A percentile compares a stretch with the other conserved stretches of the same genome.
phyloP scores from a whole-genome alignment of 2,113 vertebrate genomes.

The Tenrec ecaudatus region DNA sequence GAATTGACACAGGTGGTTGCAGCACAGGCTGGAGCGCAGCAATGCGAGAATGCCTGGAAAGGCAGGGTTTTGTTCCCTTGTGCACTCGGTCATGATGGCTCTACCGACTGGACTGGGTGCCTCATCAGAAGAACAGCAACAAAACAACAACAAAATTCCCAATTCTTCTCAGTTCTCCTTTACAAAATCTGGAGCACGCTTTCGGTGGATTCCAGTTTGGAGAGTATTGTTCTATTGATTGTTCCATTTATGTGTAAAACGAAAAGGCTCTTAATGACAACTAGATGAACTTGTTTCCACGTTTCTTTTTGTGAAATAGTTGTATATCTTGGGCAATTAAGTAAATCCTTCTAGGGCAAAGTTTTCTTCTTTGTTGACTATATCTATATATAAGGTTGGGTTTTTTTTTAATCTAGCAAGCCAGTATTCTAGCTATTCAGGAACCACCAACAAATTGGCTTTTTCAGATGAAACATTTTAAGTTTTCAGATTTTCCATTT shows the following conservation, averaged over 20 bases:
- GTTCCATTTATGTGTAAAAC: neutral
- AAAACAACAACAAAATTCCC: neutral
- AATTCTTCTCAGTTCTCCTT: neutral
- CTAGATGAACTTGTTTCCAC: neutral
- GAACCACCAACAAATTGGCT: neutral
- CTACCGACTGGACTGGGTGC: too few species aligned
- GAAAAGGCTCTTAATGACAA: neutral
- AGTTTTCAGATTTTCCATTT: neutral
- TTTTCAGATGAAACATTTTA: neutral
- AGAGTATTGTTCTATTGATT: neutral
- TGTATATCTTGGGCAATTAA: neutral
- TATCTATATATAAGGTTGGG: neutral
- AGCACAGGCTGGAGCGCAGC: too few species aligned
- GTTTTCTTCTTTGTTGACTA: neutral
- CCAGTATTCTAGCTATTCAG: neutral
- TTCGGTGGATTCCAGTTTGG: neutral
- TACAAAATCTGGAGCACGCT: conserved; percentile 10
- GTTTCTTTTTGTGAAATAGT: neutral
- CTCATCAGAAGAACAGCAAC: too few species aligned
- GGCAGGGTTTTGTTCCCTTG: too few species aligned
- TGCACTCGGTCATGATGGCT: too few species aligned
- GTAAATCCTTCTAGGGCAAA: neutral
- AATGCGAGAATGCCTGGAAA: too few species aligned
- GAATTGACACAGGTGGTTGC: too few species aligned
- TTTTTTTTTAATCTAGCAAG: neutral